Conservation (phyloP, 2,113 vertebrate species). For the Halichoeres trimaculatus region DNA sequence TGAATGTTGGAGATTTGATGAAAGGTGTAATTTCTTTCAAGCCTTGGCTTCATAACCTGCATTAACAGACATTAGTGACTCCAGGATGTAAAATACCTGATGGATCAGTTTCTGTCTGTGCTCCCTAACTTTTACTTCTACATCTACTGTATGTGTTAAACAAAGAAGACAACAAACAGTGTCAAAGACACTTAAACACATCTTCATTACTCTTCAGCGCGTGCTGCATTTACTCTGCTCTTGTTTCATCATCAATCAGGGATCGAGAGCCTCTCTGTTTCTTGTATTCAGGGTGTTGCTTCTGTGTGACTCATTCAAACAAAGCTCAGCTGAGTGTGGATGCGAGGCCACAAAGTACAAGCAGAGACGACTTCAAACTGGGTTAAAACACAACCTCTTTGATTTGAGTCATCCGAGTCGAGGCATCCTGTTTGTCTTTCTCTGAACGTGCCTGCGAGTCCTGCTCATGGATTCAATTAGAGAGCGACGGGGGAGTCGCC, state of each 20-base stretch:
- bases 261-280: conserved; percentile 50
- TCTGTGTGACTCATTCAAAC: conserved; percentile 43
- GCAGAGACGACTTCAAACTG: conserved; percentile 58
- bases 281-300: conserved; percentile 42
- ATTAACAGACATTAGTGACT: too few relatives aligned
- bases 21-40: too few relatives aligned
- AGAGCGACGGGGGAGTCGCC: conserved; percentile 35
- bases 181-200: conserved; percentile 8
- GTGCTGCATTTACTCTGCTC: background rate
- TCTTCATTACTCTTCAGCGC: conserved; percentile 33
- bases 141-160: too few relatives aligned
- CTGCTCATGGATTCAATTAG: conserved; percentile 59
- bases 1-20: too few relatives aligned
- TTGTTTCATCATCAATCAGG: conserved; percentile 37
- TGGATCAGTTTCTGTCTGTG: background rate
- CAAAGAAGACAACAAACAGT: conserved; percentile 10
- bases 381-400: conserved; percentile 52
- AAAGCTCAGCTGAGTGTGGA: conserved; percentile 28
- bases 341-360: conserved; percentile 14
- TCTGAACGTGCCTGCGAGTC: conserved; percentile 41
- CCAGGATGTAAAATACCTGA: too few relatives aligned
- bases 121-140: background rate
- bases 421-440: conserved; percentile 78
- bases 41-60: too few relatives aligned
- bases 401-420: conserved; percentile 67